A percentile compares a stretch with the other conserved stretches of the same genome.
Conservation (phyloP, 35 echinoderm and acorn worm genomes). For the Strongylocentrotus purpuratus region DNA sequence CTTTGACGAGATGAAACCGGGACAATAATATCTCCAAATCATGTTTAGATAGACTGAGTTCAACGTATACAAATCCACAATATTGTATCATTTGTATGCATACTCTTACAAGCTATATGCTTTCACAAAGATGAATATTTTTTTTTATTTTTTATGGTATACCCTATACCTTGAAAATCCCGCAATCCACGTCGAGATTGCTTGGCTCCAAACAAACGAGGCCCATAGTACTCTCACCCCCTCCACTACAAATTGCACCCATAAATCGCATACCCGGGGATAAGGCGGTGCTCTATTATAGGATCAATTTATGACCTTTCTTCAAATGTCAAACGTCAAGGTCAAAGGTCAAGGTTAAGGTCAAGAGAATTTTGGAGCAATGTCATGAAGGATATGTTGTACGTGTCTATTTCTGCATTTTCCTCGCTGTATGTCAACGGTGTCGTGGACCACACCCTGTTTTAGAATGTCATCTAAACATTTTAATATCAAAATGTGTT, state of each 20-base stretch:
- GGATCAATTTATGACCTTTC: slow-evolving; percentile 34
- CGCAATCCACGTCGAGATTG: background rate
- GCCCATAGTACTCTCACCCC: slow-evolving; percentile 29
- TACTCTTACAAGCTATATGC: background rate
- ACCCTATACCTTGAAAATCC: background rate
- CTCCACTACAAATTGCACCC: background rate
- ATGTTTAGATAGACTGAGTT: no score
- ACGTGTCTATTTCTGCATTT: no score
- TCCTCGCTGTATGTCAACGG: no score
- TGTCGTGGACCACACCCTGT: background rate
- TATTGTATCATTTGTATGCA: no score
- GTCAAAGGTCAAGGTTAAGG: slow-evolving; percentile 13
- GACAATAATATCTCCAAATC: no score
- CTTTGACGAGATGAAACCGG: no score
- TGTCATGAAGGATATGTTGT: background rate
- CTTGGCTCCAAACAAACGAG: background rate
- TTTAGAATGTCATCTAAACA: background rate
- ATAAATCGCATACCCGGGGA: slow-evolving; percentile 37
- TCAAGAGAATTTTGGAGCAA: background rate
- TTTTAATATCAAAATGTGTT: background rate
- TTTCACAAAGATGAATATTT: background rate
- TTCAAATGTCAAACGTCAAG: background rate
- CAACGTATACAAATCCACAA: no score
- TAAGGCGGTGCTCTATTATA: background rate
- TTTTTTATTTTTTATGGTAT: background rate